Evolutionary conservation across 2,797 vertebrate genomes (phyloP), one percentile per base, ranked within the genome.

Genomic region (Poecilia wingei): DNA sequence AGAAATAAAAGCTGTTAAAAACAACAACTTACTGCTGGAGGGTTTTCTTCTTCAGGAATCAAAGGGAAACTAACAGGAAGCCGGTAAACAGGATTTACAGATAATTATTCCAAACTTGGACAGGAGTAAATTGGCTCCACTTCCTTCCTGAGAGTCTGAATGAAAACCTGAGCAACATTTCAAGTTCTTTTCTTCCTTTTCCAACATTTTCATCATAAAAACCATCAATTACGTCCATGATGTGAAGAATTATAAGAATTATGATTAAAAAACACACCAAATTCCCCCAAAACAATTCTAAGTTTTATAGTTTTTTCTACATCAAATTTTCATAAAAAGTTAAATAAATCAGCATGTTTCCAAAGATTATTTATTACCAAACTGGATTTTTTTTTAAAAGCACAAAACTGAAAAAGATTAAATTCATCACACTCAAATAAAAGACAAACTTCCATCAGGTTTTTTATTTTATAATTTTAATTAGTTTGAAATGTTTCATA

Each of bases 121-220:
- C 46, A 6, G 20, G 18, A 25, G 4, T 3, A 41, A 72, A 72
- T 43, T 2, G 16, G 46, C 10, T 25, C 28, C 71, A 53, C 71
- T 66, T 78, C 55, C 75, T 78, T 81, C 79, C 83, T 82, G 73
- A 14, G 18, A 39, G 73, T 14, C 5, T 61, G n/a, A n/a, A n/a
- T n/a, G 55, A 57, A 57, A 57, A 55, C 53, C 33, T 36, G 6
- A 64, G 61, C 16, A 64, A 39, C 59, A 20, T 36, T 64, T 1
- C 59, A 20, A 31, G 13, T 36, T 64, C 31, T 18, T 18, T 14
- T 61, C 14, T 61, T 33, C 59, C 28, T 18, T 33, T 1, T 6
- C 31, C 14, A 33, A 61, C 3, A 14, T 61, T 61, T 61, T 33
- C 59, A 7, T 33, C 31, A 61, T 61, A 18, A 33, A 33, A 33